Conservation (phyloP, 2,797 vertebrate genomes). For the Hemibagrus guttatus region DNA sequence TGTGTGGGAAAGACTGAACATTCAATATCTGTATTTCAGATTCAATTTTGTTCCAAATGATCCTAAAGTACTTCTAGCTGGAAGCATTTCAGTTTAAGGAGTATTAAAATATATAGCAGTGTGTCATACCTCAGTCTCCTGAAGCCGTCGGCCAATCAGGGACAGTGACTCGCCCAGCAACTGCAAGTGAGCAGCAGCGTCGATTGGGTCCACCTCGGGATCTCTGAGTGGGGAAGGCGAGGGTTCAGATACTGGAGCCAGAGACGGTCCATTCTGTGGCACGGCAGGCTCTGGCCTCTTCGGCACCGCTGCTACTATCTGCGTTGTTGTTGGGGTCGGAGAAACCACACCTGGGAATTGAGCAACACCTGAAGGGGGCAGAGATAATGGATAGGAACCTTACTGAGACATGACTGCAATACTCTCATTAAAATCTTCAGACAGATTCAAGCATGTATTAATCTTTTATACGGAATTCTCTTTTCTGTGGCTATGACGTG, state of each 20-base stretch:
- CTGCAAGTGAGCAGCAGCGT: constrained; percentile 91
- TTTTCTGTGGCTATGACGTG: neutral
- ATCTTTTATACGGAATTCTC: neutral
- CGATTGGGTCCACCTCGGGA: constrained; percentile 84
- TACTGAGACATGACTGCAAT: no score
- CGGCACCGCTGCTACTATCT: neutral
- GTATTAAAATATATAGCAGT: neutral
- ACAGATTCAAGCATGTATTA: neutral
- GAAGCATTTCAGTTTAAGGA: neutral
- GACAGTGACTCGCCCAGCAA: constrained; percentile 92
- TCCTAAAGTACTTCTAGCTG: neutral
- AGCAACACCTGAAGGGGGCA: constrained; percentile 17
- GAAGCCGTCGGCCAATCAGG: constrained; percentile 89
- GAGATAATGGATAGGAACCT: neutral
- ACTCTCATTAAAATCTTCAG: no score
- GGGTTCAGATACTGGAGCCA: constrained; percentile 66
- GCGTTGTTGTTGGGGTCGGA: neutral
- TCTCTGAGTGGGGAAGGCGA: constrained; percentile 73
- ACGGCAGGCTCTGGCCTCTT: constrained; percentile 62
- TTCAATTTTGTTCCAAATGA: no score
- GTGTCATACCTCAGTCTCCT: constrained; percentile 84
- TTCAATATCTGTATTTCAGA: neutral
- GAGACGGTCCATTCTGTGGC: constrained; percentile 74
- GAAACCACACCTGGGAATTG: neutral
- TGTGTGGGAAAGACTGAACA: neutral